These are phyloP conservation scores for Xylophagus ater DNA, from an alignment of 2,888 invertebrate species.

Conservation along the genomic window DNA sequence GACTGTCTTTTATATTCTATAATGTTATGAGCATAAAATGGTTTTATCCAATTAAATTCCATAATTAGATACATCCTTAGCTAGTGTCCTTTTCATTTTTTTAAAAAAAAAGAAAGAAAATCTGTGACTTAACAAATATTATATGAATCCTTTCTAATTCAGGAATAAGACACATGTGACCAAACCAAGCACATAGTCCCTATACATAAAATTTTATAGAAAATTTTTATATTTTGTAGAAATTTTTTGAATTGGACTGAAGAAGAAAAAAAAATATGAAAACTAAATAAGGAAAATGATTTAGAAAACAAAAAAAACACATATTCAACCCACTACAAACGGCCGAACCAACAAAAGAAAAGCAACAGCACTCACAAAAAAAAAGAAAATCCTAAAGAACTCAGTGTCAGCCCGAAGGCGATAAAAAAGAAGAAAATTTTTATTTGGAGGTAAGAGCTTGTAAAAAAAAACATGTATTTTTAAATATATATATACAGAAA, in stretches of 20 bases:
- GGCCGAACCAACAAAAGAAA: slow-evolving; percentile 9
- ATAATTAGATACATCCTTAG: slow-evolving; percentile 8
- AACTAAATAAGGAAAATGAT: too few species aligned
- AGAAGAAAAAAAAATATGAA: slow-evolving; percentile 11
- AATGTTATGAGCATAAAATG: too few species aligned
- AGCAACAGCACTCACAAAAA: too few species aligned
- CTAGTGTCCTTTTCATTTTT: background rate
- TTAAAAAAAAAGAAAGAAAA: too few species aligned
- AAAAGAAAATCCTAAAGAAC: slow-evolving; percentile 12
- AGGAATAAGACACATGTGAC: slow-evolving; percentile 14
- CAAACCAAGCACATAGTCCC: too few species aligned
- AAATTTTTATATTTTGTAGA: slow-evolving; percentile 10
- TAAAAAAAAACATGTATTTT: slow-evolving; percentile 9
- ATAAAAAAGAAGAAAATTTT: slow-evolving; percentile 13
- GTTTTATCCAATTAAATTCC: slow-evolving; percentile 10
- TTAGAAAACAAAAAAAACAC: too few species aligned
- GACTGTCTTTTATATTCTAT: too few species aligned
- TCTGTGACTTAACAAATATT: too few species aligned
- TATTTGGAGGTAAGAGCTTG: slow-evolving; percentile 12
- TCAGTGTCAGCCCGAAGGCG: slow-evolving; percentile 13
- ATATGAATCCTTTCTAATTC: too few species aligned
- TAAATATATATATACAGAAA: slow-evolving; percentile 4
- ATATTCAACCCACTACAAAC: slow-evolving; percentile 9
- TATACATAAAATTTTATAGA: slow-evolving; percentile 17
- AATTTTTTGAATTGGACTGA: background rate